Evolutionary conservation across 2,113 vertebrate genomes (phyloP).

Genomic region (Kryptolebias marmoratus): DNA sequence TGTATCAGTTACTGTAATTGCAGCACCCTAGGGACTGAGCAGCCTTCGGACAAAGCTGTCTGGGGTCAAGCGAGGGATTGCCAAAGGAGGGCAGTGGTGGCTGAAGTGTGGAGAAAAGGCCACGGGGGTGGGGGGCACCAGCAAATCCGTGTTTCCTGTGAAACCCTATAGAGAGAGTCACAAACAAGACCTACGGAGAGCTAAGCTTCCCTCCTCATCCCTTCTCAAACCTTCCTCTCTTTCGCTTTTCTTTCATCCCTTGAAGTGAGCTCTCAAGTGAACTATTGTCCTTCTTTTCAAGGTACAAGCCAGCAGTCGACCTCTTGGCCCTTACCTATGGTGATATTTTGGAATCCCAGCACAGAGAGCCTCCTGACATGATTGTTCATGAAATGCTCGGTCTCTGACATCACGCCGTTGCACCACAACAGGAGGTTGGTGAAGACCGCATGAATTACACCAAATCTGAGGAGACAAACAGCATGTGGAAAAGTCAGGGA

Average conservation of each 20-base stretch:
- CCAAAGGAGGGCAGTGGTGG: slow-evolving; percentile 53
- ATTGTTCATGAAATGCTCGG: slow-evolving; percentile 91
- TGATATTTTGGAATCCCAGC: slow-evolving; percentile 87
- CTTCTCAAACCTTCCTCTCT: slow-evolving; percentile 38
- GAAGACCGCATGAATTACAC: slow-evolving; percentile 96
- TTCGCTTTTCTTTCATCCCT: slow-evolving; percentile 60
- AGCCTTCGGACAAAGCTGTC: slow-evolving; percentile 69
- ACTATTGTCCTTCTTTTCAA: slow-evolving; percentile 67
- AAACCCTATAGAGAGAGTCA: slow-evolving; percentile 75
- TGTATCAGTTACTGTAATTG: slow-evolving; percentile 82
- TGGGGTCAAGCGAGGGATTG: slow-evolving; percentile 75
- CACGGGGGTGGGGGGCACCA: slow-evolving; percentile 23
- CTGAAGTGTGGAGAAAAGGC: slow-evolving; percentile 60
- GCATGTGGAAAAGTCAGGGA: slow-evolving; percentile 3
- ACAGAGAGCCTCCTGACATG: slow-evolving; percentile 88
- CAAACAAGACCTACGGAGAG: slow-evolving; percentile 65
- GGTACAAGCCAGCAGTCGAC: slow-evolving; percentile 69
- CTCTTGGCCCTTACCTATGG: slow-evolving; percentile 83
- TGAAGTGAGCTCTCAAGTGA: slow-evolving; percentile 68
- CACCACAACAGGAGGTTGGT: slow-evolving; percentile 96
- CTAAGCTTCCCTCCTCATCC: slow-evolving; percentile 51
- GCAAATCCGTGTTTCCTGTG: slow-evolving; percentile 59
- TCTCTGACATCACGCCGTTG: slow-evolving; percentile 91
- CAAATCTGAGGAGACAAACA: slow-evolving; percentile 84
- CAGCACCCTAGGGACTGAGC: slow-evolving; percentile 71